Percentiles rank a stretch among this genome's conserved stretches.
Conservation (phyloP, 2,797 vertebrate species). For the Eleutherodactylus coqui region DNA sequence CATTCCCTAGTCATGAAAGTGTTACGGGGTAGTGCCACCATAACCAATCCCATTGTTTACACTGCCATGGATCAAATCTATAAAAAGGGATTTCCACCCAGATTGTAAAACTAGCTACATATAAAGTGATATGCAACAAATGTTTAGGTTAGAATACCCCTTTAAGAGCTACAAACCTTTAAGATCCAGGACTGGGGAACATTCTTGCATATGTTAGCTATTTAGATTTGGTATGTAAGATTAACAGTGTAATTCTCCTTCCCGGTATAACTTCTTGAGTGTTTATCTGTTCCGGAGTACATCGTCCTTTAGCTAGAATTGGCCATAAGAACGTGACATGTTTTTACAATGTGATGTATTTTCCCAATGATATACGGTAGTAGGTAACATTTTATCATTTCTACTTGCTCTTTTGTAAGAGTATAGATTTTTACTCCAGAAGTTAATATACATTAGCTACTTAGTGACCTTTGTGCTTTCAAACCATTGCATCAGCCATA, state of each 20-base stretch:
- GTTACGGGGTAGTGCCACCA: too few relatives aligned
- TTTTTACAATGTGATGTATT: neutral
- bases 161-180: neutral
- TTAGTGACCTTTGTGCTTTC: neutral
- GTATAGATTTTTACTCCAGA: neutral
- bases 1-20: too few relatives aligned
- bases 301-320: conserved; percentile 32
- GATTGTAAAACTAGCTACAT: too few relatives aligned
- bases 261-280: neutral
- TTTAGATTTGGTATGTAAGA: neutral
- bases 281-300: conserved; percentile 20
- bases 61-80: too few relatives aligned
- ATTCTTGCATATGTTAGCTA: neutral
- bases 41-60: too few relatives aligned
- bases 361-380: neutral
- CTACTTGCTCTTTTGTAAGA: neutral
- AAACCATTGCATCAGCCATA: neutral
- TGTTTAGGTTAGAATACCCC: neutral
- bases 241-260: neutral
- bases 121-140: too few relatives aligned
- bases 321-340: neutral
- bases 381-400: too few relatives aligned
- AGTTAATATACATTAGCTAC: neutral
- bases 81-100: too few relatives aligned
- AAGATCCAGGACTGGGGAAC: neutral